A percentile compares a stretch with the other conserved stretches of the same genome.
Evolutionary conservation across 30 jellyfish, hydroid and myxozoan species (phyloP).

Genomic region (Hydractinia echinata): DNA sequence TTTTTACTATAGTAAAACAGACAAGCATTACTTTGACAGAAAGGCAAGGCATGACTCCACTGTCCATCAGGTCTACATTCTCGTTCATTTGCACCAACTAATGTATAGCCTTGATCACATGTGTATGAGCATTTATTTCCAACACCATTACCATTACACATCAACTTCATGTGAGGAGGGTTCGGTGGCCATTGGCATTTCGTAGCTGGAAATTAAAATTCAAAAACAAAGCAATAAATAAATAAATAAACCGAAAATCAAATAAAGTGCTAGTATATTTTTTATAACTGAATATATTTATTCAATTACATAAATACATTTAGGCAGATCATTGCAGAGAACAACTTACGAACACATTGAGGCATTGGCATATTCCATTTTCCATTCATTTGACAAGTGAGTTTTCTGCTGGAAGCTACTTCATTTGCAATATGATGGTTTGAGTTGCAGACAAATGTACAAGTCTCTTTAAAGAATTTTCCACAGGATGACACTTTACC

Average conservation of each 20-base stretch:
- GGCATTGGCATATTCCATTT: slow-evolving; percentile 70
- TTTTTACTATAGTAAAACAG: neutral
- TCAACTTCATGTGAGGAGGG: slow-evolving; percentile 64
- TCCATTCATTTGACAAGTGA: slow-evolving; percentile 56
- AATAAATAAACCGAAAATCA: no score
- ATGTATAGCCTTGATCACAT: slow-evolving; percentile 66
- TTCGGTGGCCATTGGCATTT: slow-evolving; percentile 61
- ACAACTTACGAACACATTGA: slow-evolving; percentile 67
- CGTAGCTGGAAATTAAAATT: slow-evolving; percentile 43
- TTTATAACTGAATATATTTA: neutral
- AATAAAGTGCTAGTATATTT: no score
- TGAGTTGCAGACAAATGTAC: slow-evolving; percentile 66
- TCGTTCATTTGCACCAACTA: slow-evolving; percentile 77
- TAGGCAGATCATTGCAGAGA: neutral
- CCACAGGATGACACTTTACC: slow-evolving; percentile 89
- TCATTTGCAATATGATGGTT: slow-evolving; percentile 72
- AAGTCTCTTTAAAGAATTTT: slow-evolving; percentile 49
- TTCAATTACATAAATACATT: neutral
- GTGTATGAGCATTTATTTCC: slow-evolving; percentile 60
- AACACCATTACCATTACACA: slow-evolving; percentile 47
- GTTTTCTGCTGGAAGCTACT: slow-evolving; percentile 57
- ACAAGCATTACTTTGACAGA: slow-evolving; percentile 59
- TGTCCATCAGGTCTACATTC: slow-evolving; percentile 76
- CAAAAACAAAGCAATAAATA: neutral
- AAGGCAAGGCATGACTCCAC: slow-evolving; percentile 86